A percentile compares a stretch with the other conserved stretches of the same genome.
Evolutionary conservation across 2,797 vertebrate genomes (phyloP).

Genomic region (Myotis findleyi): DNA sequence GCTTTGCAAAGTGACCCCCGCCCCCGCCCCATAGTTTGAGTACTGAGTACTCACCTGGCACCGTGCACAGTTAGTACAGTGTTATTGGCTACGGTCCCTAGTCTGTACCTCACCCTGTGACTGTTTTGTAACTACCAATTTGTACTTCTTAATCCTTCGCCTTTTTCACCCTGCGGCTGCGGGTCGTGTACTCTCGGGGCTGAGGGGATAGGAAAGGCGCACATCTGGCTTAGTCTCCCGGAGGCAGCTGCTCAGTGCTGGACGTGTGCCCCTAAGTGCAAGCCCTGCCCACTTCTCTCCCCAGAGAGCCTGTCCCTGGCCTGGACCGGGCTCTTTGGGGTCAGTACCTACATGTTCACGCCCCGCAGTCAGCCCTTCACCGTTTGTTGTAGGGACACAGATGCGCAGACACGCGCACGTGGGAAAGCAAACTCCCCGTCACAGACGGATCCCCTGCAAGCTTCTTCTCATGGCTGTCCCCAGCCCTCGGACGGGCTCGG

Average conservation of each 20-base stretch:
- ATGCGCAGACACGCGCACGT: neutral
- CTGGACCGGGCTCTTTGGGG: neutral
- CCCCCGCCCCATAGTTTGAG: too few relatives aligned
- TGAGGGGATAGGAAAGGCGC: neutral
- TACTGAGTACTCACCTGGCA: neutral
- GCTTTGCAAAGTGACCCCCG: neutral
- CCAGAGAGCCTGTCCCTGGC: neutral
- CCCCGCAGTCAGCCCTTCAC: neutral
- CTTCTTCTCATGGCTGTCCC: neutral
- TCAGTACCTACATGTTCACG: neutral
- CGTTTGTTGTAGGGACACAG: neutral
- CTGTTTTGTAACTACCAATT: neutral
- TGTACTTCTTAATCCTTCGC: neutral
- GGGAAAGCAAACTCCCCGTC: neutral
- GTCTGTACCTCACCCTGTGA: neutral
- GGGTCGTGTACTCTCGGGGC: neutral
- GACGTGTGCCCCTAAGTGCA: neutral
- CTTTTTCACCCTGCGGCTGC: neutral
- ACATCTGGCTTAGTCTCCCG: neutral
- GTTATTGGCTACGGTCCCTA: neutral
- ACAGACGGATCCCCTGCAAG: fast-evolving
- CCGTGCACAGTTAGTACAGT: neutral
- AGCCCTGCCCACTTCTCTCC: neutral
- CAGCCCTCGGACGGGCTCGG: neutral
- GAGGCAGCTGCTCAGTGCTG: neutral